phyloP scores from a whole-genome alignment of 2,888 invertebrate species.

The Aphodius sticticus region DNA sequence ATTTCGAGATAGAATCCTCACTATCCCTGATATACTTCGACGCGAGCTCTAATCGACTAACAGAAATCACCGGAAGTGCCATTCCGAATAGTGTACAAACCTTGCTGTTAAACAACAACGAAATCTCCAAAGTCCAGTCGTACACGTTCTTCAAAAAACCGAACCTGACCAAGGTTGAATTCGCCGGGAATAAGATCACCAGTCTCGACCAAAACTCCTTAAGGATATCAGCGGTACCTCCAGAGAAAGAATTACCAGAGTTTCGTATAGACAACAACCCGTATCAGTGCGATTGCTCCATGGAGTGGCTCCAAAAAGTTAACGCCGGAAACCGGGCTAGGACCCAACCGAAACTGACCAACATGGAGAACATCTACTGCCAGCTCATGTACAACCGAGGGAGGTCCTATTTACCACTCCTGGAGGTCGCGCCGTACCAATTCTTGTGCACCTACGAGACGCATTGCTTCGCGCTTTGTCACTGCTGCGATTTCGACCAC shows the following conservation, averaged over 20 bases:
- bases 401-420: conserved; percentile 75
- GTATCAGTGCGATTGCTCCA: conserved; percentile 87
- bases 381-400: conserved; percentile 81
- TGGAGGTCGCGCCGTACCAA: conserved; percentile 82
- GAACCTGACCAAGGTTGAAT: conserved; percentile 81
- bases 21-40: conserved; percentile 82
- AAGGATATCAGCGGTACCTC: conserved; percentile 77
- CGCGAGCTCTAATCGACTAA: conserved; percentile 81
- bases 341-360: conserved; percentile 83
- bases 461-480: conserved; percentile 87
- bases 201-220: conserved; percentile 78
- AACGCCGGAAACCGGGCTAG: conserved; percentile 77
- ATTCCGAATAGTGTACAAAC: conserved; percentile 85
- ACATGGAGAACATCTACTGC: conserved; percentile 84
- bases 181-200: conserved; percentile 82
- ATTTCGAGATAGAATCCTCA: conserved; percentile 83
- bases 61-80: conserved; percentile 82
- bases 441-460: conserved; percentile 86
- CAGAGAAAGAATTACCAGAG: conserved; percentile 77
- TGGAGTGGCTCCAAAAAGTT: conserved; percentile 89
- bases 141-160: conserved; percentile 89
- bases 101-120: conserved; percentile 81
- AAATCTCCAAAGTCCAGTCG: conserved; percentile 83
- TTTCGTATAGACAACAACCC: conserved; percentile 88
- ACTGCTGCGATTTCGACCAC: conserved; percentile 90